Base-by-base conservation (phyloP, 2,113 vertebrate species). In the Percopsis transmontana region DNA sequence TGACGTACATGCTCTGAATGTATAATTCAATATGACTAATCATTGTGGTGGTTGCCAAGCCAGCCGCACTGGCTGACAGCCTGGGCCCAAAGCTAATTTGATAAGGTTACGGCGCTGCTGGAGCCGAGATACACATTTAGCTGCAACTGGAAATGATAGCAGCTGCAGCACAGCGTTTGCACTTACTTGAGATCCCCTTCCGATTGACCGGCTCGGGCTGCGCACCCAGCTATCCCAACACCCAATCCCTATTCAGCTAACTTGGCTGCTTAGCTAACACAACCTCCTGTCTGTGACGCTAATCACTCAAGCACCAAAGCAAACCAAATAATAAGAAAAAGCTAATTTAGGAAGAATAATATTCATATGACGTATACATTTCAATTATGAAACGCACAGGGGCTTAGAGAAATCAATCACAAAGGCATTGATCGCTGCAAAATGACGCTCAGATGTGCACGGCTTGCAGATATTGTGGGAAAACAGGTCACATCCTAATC, bases 1-100 rank as follows among this genome's bases (percentile, higher is more conserved):
- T 88, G 83, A 77, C 72, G 70, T 79, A 78, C 85, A 90, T 89
- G 84, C 80, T 88, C 84, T 82, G 84, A 88, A 89, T 91, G 82
- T 89, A 90, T 93, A 90, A 93, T 92, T 92, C 90, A 90, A 90
- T 90, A 91, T 93, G 90, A 91, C 90, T 91, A 92, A 91, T 92
- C 89, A 90, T 77, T 86, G 84, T 77, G 85, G 85, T 84, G 82
- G 76, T 83, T 92, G 92, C 90, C 91, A 91, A 83, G 76, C 85
- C 72, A 78, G 87, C 82, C 86, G 80, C 80, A 74, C 79, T 64
- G 76, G 67, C 87, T 91, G 88, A 91, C 89, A 92, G 85, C 85
- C 88, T 88, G 83, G 83, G 87, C 80, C 87, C 84, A 85, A 76
- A 85, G 82, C 89, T 91, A 88, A 91, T 93, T 91, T 79, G 87